Percentiles rank a stretch among this genome's conserved stretches.
Conservation (phyloP, 2,113 vertebrate species). For the Scophthalmus maximus region DNA sequence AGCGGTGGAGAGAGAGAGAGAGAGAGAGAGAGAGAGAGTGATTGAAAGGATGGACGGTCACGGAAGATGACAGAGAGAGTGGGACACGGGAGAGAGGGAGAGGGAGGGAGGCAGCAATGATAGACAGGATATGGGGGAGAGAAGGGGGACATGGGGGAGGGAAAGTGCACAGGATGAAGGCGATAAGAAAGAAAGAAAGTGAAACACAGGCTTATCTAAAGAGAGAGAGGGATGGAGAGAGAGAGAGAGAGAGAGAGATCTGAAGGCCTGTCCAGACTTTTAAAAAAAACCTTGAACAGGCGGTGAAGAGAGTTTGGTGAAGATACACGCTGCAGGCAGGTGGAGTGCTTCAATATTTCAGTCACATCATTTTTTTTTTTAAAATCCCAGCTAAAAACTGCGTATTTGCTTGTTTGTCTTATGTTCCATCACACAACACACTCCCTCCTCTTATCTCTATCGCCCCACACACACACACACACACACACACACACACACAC, state of each 20-base stretch:
- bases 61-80: conserved; percentile 29
- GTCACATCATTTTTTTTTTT: conserved; percentile 63
- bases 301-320: conserved; percentile 46
- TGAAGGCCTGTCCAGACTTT: conserved; percentile 54
- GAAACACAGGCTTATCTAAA: conserved; percentile 28
- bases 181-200: conserved; percentile 50
- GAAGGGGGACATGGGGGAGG: conserved; percentile 20
- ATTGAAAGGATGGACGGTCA: conserved; percentile 54
- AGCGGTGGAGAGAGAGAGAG: conserved; percentile 34
- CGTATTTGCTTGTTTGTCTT: conserved; percentile 56
- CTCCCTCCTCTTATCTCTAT: conserved; percentile 19
- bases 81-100: conserved; percentile 46
- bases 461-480: too few relatives aligned
- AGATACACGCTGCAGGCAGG: conserved; percentile 54
- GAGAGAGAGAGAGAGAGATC: conserved; percentile 31
- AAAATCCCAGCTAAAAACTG: conserved; percentile 57
- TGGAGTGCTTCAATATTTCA: conserved; percentile 70
- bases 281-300: conserved; percentile 53
- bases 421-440: conserved; percentile 33
- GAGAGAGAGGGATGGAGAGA: conserved; percentile 41
- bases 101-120: conserved; percentile 49
- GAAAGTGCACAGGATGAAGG: conserved; percentile 29
- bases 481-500: conserved; percentile 19
- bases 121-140: conserved; percentile 47
- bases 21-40: neutral